Base-by-base conservation (phyloP, 2,888 invertebrate genomes). In the Alviniconcha strummeri region DNA sequence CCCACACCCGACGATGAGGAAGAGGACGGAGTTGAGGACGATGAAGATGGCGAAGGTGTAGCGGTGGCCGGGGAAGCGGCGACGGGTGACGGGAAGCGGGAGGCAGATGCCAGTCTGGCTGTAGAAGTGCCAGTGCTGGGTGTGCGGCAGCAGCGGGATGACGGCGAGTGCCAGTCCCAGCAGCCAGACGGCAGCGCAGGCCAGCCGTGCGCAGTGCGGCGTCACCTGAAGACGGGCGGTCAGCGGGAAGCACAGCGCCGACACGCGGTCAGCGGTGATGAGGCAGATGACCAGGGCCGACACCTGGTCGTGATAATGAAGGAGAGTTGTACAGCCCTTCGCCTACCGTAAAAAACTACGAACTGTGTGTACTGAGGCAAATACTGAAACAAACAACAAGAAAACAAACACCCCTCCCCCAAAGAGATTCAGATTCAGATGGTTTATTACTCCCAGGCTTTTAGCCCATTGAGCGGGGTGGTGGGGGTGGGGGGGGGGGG, bases 1-100 rank as follows among this genome's bases (percentile, higher is more conserved):
- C 8, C 91, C 91, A 0, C 87, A 78, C 6, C 90, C 91, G 60
- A 93, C 92, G 57, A 91, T 81, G 0, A 93, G 52, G 86, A 93
- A 93, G 56, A 83, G 67, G 9, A 91, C 60, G 69, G 92, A 89
- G 85, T 93, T 93, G 57, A 91, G 87, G 74, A 91, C 87, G 75
- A 93, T 90, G 84, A 92, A 93, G 17, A 93, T 87, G 1, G 89
- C 90, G 57, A 77, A 77, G 19, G 76, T 57, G 19, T 77, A 77
- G 19, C 5, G 5, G 57, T 19, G 76, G 5, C 76, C 76, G 19
- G 76, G 57, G 19, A 77, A 77, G 11, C 57, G 5, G 19, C 57
- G n/a, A 11, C 19, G 56, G 19, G 56, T 76, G 19, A 76, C 57
- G 9, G 76, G 76, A 2, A 76, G 76, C 54, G 76, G 76, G 11